Evolutionary conservation across 2,888 invertebrate genomes (phyloP).

Genomic region (Callinectes sapidus): DNA sequence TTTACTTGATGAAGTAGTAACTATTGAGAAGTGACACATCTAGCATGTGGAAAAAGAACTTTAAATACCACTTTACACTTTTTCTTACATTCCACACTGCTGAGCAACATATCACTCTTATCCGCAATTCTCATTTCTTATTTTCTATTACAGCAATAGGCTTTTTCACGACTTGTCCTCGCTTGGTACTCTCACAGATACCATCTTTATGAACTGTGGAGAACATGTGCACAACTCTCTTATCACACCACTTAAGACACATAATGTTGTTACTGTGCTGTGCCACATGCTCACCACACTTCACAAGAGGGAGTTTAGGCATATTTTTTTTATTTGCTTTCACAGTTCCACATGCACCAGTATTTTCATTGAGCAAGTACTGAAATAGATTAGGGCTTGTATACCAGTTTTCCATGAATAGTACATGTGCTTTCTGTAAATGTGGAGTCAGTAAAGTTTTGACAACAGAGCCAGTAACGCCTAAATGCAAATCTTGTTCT

Average conservation of each 20-base stretch:
- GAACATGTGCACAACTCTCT: conserved; percentile 39
- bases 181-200: too few species aligned
- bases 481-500: background rate
- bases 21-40: conserved; percentile 21
- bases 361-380: conserved; percentile 37
- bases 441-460: conserved; percentile 26
- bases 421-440: conserved; percentile 9
- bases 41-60: conserved; percentile 34
- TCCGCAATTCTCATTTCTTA: conserved; percentile 13
- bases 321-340: conserved; percentile 19
- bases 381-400: conserved; percentile 31
- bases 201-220: too few species aligned
- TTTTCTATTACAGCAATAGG: background rate
- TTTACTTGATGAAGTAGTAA: conserved; percentile 35
- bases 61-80: background rate
- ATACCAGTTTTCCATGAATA: conserved; percentile 41
- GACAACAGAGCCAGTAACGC: background rate
- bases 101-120: background rate
- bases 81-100: too few species aligned
- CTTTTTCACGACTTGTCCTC: background rate
- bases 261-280: conserved; percentile 16
- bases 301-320: background rate
- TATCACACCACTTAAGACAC: conserved; percentile 18
- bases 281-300: background rate
- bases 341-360: conserved; percentile 30